Percentiles rank a stretch among this genome's conserved stretches.
These are phyloP conservation scores for Drosophila prosaltans DNA, from an alignment of 1,140 invertebrate species.

Conservation along the genomic window DNA sequence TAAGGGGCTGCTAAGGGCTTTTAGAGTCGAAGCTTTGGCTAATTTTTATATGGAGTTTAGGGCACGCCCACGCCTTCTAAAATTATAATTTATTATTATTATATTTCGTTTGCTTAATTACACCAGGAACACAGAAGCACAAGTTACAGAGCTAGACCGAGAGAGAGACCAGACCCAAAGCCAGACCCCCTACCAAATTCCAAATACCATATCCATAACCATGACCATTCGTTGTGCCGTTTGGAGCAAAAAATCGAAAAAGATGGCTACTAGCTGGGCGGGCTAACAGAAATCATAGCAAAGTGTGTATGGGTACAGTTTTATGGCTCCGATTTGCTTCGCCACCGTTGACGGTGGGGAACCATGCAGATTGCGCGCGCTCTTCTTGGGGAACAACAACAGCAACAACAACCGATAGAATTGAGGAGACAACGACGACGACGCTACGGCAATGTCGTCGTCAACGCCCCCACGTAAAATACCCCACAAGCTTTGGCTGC, in stretches of 20 bases:
- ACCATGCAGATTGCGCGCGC: slow-evolving; percentile 24
- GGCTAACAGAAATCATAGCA: slow-evolving; percentile 77
- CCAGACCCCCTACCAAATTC: slow-evolving; percentile 38
- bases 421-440: slow-evolving; percentile 6
- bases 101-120: slow-evolving; percentile 83
- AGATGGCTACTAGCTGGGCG: slow-evolving; percentile 81
- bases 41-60: slow-evolving; percentile 9
- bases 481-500: slow-evolving; percentile 1
- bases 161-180: slow-evolving; percentile 13
- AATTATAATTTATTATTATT: slow-evolving; percentile 84
- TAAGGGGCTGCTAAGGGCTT: slow-evolving; percentile 1
- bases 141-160: slow-evolving; percentile 25
- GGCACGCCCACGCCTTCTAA: slow-evolving; percentile 71
- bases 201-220: slow-evolving; percentile 33
- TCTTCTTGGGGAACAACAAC: slow-evolving; percentile 3
- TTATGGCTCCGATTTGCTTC: slow-evolving; percentile 24
- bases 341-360: slow-evolving; percentile 31
- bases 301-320: slow-evolving; percentile 19
- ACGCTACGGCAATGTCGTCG: neutral
- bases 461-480: slow-evolving; percentile 21
- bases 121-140: slow-evolving; percentile 79
- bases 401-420: slow-evolving; percentile 3
- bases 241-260: slow-evolving; percentile 77
- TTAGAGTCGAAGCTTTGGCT: neutral
- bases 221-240: slow-evolving; percentile 37